Percentiles rank a stretch among this genome's conserved stretches.
Evolutionary conservation across 2,113 vertebrate genomes (phyloP).

Genomic region (Sclerurus mexicanus): DNA sequence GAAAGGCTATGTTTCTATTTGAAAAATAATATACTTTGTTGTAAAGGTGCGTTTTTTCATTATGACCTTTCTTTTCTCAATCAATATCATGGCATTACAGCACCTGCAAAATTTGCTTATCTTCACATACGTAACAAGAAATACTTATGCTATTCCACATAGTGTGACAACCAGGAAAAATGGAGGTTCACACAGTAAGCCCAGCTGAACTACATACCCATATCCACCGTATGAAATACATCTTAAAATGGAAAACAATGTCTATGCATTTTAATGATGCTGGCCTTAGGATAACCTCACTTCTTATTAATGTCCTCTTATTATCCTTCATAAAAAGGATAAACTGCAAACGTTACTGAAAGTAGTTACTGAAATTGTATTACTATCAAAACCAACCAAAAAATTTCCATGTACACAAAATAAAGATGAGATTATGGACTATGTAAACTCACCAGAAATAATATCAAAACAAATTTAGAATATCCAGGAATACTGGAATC

Average conservation of each 20-base stretch:
- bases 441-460: background rate
- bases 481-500: background rate
- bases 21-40: background rate
- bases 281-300: background rate
- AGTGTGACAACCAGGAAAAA: background rate
- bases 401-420: background rate
- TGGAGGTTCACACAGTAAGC: accelerated
- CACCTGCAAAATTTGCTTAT: background rate
- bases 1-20: background rate
- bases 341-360: background rate
- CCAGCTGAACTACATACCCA: background rate
- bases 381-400: background rate
- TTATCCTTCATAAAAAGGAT: background rate
- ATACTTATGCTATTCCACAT: background rate
- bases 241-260: background rate
- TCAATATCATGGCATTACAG: background rate
- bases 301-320: background rate
- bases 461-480: background rate
- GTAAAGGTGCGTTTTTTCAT: background rate
- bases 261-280: background rate
- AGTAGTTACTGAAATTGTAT: background rate
- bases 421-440: background rate
- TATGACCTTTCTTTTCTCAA: background rate
- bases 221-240: background rate
- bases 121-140: background rate